Evolutionary conservation across 1,140 invertebrate species (phyloP).

Genomic region (Metopolophium dirhodum): DNA sequence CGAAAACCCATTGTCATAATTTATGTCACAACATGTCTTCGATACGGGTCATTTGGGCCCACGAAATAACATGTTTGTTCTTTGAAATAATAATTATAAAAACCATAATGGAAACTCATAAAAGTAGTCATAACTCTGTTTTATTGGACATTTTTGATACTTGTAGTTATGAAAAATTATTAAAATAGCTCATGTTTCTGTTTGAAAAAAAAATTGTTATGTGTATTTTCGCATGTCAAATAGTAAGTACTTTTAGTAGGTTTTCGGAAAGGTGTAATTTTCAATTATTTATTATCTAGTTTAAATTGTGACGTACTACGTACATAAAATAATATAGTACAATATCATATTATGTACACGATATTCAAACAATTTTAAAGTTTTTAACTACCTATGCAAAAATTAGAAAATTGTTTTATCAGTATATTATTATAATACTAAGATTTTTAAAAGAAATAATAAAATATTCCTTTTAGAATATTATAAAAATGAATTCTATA

Average conservation of each 20-base stretch:
- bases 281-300: constrained; percentile 31
- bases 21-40: constrained; percentile 27
- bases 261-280: constrained; percentile 10
- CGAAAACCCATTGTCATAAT: constrained; percentile 30
- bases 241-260: not conserved
- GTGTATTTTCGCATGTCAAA: constrained; percentile 33
- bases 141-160: constrained; percentile 38
- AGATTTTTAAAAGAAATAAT: too few relatives aligned
- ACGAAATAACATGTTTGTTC: constrained; percentile 25
- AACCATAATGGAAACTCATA: not conserved
- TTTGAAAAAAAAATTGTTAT: not conserved
- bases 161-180: not conserved
- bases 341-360: not conserved
- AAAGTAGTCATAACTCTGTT: constrained; percentile 22
- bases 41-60: not conserved
- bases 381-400: not conserved
- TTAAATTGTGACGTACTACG: not conserved
- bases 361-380: not conserved
- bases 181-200: not conserved
- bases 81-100: constrained; percentile 39
- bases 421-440: not conserved
- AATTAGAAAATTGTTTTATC: not conserved
- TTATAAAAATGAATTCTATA: too few relatives aligned
- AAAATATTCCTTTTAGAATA: too few relatives aligned
- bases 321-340: not conserved